Conservation (phyloP, 2,888 invertebrate genomes). For the Drosophila neotestacea region DNA sequence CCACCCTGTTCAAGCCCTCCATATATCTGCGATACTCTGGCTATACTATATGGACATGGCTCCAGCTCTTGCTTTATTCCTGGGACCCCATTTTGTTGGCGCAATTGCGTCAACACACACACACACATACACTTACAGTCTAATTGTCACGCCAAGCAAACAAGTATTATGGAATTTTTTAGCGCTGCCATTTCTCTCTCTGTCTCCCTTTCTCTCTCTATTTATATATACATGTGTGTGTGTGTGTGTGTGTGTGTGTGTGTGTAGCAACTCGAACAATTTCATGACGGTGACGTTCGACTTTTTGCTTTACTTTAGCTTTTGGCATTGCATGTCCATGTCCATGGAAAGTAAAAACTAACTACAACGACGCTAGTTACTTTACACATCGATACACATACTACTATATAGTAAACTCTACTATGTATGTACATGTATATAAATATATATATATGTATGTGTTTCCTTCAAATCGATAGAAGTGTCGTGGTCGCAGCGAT, state of each 20-base stretch:
- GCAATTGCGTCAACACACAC: constrained; percentile 75
- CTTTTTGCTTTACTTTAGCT: constrained; percentile 69
- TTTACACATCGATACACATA: constrained; percentile 39
- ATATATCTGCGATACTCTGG: no score
- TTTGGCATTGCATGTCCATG: constrained; percentile 74
- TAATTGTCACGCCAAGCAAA: constrained; percentile 81
- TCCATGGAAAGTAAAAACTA: constrained; percentile 74
- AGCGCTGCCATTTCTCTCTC: constrained; percentile 32
- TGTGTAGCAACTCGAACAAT: constrained; percentile 49
- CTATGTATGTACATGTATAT: constrained; percentile 3
- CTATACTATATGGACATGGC: constrained; percentile 35
- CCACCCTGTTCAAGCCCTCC: no score
- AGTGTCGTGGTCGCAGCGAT: constrained; percentile 49
- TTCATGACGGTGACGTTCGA: constrained; percentile 73
- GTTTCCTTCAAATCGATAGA: constrained; percentile 67
- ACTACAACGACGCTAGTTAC: constrained; percentile 52
- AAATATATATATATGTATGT: constrained; percentile 19
- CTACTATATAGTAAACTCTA: no score
- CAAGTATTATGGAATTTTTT: constrained; percentile 77
- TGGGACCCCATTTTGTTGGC: constrained; percentile 57
- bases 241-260: constrained; percentile 22
- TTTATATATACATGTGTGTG: background rate
- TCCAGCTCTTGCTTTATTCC: constrained; percentile 43
- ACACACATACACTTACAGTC: constrained; percentile 52
- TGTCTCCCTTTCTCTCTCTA: background rate